Conservation (phyloP, 2,797 vertebrate genomes). For the Gambusia yucatana region DNA sequence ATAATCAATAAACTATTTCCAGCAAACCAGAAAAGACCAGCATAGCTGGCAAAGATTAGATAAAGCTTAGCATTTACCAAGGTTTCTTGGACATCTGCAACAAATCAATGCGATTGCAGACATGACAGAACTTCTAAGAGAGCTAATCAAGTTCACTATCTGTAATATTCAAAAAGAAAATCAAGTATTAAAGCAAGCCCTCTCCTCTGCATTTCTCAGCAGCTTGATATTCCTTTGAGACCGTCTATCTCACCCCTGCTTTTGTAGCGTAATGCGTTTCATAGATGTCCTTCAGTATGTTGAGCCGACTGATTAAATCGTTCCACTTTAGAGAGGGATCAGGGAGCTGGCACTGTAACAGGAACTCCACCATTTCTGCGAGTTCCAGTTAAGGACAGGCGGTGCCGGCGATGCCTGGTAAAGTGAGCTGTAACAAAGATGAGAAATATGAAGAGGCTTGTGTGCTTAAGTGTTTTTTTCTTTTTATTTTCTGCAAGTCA, state of each 20-base stretch:
- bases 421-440: constrained; percentile 38
- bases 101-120: constrained; percentile 22
- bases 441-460: constrained; percentile 25
- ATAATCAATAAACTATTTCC: constrained; percentile 38
- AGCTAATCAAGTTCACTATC: constrained; percentile 56
- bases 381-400: constrained; percentile 65
- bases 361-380: constrained; percentile 51
- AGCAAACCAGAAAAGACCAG: constrained; percentile 24
- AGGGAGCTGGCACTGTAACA: constrained; percentile 53
- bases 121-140: constrained; percentile 17
- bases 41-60: constrained; percentile 22
- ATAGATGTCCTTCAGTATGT: constrained; percentile 78
- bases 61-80: constrained; percentile 29
- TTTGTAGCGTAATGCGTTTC: constrained; percentile 71
- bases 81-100: constrained; percentile 18
- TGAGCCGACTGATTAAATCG: constrained; percentile 78
- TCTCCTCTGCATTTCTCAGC: constrained; percentile 39
- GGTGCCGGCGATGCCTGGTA: constrained; percentile 47
- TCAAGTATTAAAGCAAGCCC: constrained; percentile 65
- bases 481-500: constrained; percentile 54
- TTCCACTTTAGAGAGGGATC: constrained; percentile 71
- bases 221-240: constrained; percentile 60
- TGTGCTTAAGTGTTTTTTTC: constrained; percentile 54
- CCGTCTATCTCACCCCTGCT: constrained; percentile 66
- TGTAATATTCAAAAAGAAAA: constrained; percentile 50